Evolutionary conservation across 2,888 invertebrate species (phyloP).

Genomic region (Trichogramma dendrolimi): DNA sequence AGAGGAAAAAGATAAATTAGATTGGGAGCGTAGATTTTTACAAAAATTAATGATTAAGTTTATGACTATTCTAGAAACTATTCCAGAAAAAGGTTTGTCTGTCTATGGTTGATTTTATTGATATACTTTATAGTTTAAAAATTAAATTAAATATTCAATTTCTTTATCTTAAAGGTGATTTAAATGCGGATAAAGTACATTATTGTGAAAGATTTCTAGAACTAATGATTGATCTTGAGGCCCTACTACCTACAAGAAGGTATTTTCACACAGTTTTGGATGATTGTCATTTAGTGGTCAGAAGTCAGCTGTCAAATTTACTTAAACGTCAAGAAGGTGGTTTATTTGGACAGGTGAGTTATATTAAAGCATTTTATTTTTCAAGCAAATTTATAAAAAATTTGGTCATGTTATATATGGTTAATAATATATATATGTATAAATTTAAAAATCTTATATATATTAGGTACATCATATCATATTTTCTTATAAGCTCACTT

Average conservation of each 20-base stretch:
- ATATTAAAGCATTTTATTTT: slow-evolving; percentile 23
- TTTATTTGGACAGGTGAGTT: slow-evolving; percentile 82
- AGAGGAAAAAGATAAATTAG: slow-evolving; percentile 64
- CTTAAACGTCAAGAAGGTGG: slow-evolving; percentile 76
- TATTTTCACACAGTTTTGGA: slow-evolving; percentile 97
- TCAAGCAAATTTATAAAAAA: slow-evolving; percentile 21
- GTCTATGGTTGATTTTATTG: slow-evolving; percentile 30
- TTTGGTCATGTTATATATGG: background rate
- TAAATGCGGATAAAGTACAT: slow-evolving; percentile 57
- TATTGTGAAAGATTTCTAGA: slow-evolving; percentile 96
- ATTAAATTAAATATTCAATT: background rate
- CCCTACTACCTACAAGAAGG: slow-evolving; percentile 87
- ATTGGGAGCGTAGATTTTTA: slow-evolving; percentile 85
- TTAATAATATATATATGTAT: background rate
- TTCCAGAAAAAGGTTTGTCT: slow-evolving; percentile 63
- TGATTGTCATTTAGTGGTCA: slow-evolving; percentile 88
- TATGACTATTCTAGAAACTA: slow-evolving; percentile 71
- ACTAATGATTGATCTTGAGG: slow-evolving; percentile 92
- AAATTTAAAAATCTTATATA: too few species aligned
- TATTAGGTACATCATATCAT: too few species aligned
- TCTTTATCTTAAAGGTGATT: slow-evolving; percentile 37
- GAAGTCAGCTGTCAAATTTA: slow-evolving; percentile 78
- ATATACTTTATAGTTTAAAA: slow-evolving; percentile 20
- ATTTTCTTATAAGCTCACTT: too few species aligned
- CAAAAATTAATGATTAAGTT: slow-evolving; percentile 84